Percentiles rank a stretch among this genome's conserved stretches.
phyloP scores from a whole-genome alignment of 2,888 invertebrate species.

The Polyommatus icarus region DNA sequence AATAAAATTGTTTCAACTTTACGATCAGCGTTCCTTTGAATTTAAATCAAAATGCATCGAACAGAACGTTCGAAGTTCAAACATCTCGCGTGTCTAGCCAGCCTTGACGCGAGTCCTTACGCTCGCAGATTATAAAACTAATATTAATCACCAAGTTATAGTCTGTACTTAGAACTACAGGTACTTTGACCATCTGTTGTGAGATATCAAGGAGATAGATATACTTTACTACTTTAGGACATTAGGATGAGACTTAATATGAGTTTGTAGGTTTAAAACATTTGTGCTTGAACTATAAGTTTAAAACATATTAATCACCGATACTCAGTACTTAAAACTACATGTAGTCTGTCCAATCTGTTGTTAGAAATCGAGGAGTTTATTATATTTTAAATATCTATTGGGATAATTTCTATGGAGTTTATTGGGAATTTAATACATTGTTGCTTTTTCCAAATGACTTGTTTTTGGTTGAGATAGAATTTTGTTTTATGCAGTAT shows the following conservation, averaged over 20 bases:
- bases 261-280: no score
- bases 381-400: not conserved
- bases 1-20: not conserved
- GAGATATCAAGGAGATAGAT: not conserved
- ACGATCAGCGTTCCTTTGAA: slow-evolving; percentile 6
- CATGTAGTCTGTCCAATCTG: not conserved
- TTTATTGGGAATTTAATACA: no score
- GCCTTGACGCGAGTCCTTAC: slow-evolving; percentile 36
- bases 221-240: not conserved
- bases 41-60: slow-evolving; percentile 23
- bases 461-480: no score
- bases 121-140: slow-evolving; percentile 32
- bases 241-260: no score
- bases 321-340: not conserved
- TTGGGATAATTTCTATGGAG: no score
- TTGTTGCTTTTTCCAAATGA: no score
- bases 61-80: slow-evolving; percentile 33
- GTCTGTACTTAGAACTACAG: not conserved
- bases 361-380: not conserved
- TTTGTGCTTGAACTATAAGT: slow-evolving; percentile 1
- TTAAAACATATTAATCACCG: slow-evolving; percentile 20
- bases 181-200: slow-evolving; percentile 6
- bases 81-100: slow-evolving; percentile 39
- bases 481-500: no score
- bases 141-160: not conserved